Base-by-base conservation (phyloP, 2,797 vertebrate species). In the Anguilla megastoma region DNA sequence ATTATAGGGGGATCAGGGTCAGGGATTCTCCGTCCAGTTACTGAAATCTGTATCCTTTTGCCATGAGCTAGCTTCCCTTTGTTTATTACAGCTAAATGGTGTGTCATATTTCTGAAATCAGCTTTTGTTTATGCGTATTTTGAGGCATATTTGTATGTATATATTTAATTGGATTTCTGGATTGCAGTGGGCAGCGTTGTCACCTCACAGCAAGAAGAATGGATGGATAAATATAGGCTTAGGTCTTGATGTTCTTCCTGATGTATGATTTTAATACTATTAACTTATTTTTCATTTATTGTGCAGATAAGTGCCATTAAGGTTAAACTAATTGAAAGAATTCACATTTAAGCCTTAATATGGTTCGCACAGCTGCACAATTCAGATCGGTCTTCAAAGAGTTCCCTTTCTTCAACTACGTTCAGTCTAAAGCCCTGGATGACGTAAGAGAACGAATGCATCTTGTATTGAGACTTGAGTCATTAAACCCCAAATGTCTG, bases 361-460 rank as follows among this genome's bases (percentile, higher is more conserved):
- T 89, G 84, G 9, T 89, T 80, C 91, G 91, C 92, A 88, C 92
- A 99, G 98, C 98, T 0, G 92, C 95, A 58, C 97, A 97, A 90
- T 99, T 98, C 95, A 97, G 98, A 95, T 96, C 94, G 33, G 94
- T 99, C 94, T 99, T 99, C 94, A 98, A 94, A 87, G 97, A 98
- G 88, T 99, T 99, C 90, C 98, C 99, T 0, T 99, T 98, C 94
- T 99, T 99, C 95, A 99, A 99, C 95, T 98, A 98, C 18, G 96
- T 99, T 91, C 99, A 99, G 88, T 99, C 98, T 86, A 97, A 97
- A 96, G 98, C 97, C 74, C 94, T 99, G 86, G 98, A 99, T 95
- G 98, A 99, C 88, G 99, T 99, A 96, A 98, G 98, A 95, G 93
- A 92, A 79, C 8, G 33, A 48, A 84, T n/a, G 45, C 45, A 82